Percentiles rank a stretch among this genome's conserved stretches.
Conservation (phyloP, 2,797 vertebrate genomes). For the Lycodopsis pacificus region DNA sequence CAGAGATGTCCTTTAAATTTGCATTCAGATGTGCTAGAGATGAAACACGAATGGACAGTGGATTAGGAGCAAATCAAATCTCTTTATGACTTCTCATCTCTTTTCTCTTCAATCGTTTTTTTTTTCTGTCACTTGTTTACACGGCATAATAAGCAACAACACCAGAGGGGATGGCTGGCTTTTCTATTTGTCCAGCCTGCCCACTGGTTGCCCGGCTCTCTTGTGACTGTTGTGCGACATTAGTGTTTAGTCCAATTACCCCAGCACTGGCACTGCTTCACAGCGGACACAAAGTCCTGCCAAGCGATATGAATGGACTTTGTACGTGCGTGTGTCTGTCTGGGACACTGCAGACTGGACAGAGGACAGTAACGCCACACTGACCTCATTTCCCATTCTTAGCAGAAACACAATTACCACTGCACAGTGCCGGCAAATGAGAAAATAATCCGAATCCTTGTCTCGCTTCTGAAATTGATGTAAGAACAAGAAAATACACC, state of each 20-base stretch:
- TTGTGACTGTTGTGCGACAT: conserved; percentile 68
- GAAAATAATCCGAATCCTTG: conserved; percentile 67
- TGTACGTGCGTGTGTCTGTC: conserved; percentile 56
- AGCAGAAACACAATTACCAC: conserved; percentile 62
- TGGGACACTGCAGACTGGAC: conserved; percentile 67
- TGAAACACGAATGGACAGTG: conserved; percentile 11
- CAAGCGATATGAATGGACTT: conserved; percentile 79
- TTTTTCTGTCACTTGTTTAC: neutral
- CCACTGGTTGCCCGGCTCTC: conserved; percentile 46
- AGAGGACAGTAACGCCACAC: conserved; percentile 71
- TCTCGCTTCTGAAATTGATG: conserved; percentile 53
- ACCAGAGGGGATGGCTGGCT: conserved; percentile 25
- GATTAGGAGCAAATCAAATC: conserved; percentile 37
- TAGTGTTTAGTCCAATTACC: conserved; percentile 77
- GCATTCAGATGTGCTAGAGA: conserved; percentile 22
- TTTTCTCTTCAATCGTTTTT: neutral
- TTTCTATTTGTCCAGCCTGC: conserved; percentile 37
- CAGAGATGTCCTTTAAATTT: neutral
- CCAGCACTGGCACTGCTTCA: conserved; percentile 58
- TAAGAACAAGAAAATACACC: conserved; percentile 28
- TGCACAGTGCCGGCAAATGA: conserved; percentile 56
- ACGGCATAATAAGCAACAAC: conserved; percentile 21
- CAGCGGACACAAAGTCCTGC: conserved; percentile 72
- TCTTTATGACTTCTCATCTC: neutral
- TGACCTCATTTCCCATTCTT: conserved; percentile 81